Evolutionary conservation across 2,113 vertebrate species (phyloP).

Genomic region (Odobenus rosmarus): DNA sequence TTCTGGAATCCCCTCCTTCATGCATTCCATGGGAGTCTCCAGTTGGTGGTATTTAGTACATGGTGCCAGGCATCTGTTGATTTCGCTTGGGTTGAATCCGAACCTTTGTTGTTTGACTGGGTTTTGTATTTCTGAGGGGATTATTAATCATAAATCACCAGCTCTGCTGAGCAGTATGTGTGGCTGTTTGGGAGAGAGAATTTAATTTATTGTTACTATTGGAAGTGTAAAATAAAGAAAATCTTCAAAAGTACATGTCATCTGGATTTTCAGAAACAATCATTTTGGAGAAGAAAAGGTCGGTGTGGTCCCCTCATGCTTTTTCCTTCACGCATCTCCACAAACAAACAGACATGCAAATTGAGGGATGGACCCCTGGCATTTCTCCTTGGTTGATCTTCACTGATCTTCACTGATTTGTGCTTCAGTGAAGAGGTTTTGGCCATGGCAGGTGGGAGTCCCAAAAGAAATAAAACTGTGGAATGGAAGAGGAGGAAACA

Average conservation of each 20-base stretch:
- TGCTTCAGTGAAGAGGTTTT: neutral
- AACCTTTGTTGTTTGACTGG: conserved; percentile 41
- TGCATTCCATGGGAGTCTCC: conserved; percentile 35
- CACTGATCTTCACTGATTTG: neutral
- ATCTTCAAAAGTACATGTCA: neutral
- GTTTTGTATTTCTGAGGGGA: conserved; percentile 34
- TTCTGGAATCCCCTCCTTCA: conserved; percentile 61
- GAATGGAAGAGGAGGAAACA: neutral
- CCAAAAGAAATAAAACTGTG: neutral
- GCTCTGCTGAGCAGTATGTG: neutral
- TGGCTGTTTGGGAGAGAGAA: neutral
- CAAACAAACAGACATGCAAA: neutral
- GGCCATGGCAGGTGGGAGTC: neutral
- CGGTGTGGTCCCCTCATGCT: neutral
- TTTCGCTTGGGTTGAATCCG: conserved; percentile 47
- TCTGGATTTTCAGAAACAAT: conserved; percentile 1
- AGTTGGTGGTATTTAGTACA: conserved; percentile 33
- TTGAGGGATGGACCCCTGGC: neutral
- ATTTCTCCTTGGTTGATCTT: neutral
- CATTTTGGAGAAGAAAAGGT: conserved; percentile 3
- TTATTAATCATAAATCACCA: conserved; percentile 34
- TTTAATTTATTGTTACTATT: neutral
- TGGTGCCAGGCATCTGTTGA: conserved; percentile 71
- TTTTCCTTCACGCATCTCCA: neutral
- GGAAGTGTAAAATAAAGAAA: neutral